Evolutionary conservation across 2,113 vertebrate species (phyloP).

Genomic region (Corythoichthys intestinalis): DNA sequence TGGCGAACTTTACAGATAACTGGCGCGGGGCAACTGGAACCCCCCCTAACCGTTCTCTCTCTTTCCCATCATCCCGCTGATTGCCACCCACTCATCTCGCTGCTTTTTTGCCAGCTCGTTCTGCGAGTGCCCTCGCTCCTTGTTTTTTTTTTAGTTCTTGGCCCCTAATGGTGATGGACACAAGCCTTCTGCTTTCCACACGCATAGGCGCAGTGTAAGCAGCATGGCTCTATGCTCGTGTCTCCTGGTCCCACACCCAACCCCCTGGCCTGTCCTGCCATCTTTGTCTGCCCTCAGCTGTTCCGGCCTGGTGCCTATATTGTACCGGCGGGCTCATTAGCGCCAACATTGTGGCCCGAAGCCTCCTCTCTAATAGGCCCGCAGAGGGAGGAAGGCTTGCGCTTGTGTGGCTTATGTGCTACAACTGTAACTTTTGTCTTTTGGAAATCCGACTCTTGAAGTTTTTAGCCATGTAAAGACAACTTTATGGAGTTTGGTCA

Average conservation of each 20-base stretch:
- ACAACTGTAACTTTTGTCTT: slow-evolving; percentile 47
- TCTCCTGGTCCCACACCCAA: slow-evolving; percentile 41
- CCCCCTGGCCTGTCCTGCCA: slow-evolving; percentile 51
- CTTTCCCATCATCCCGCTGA: slow-evolving; percentile 59
- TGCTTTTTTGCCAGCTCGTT: slow-evolving; percentile 72
- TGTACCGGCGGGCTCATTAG: slow-evolving; percentile 78
- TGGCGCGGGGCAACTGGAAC: slow-evolving; percentile 60
- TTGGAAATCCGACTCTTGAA: slow-evolving; percentile 50
- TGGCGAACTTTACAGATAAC: slow-evolving; percentile 72
- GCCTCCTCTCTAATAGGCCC: slow-evolving; percentile 70
- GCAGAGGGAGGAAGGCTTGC: slow-evolving; percentile 55
- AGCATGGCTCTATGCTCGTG: slow-evolving; percentile 57
- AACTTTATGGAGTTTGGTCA: slow-evolving; percentile 44
- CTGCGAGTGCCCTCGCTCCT: slow-evolving; percentile 53
- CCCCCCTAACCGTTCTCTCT: background rate
- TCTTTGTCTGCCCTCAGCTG: slow-evolving; percentile 76
- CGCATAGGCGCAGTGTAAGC: slow-evolving; percentile 32
- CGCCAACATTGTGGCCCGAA: slow-evolving; percentile 68
- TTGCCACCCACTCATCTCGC: slow-evolving; percentile 65
- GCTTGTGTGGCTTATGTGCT: slow-evolving; percentile 42
- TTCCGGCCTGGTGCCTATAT: slow-evolving; percentile 77
- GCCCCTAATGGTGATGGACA: slow-evolving; percentile 66
- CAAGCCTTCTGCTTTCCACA: slow-evolving; percentile 38
- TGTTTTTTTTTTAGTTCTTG: slow-evolving; percentile 58
- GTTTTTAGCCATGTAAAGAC: slow-evolving; percentile 52